Conservation (phyloP, 2,888 invertebrate species). For the Mactromeris polynyma region DNA sequence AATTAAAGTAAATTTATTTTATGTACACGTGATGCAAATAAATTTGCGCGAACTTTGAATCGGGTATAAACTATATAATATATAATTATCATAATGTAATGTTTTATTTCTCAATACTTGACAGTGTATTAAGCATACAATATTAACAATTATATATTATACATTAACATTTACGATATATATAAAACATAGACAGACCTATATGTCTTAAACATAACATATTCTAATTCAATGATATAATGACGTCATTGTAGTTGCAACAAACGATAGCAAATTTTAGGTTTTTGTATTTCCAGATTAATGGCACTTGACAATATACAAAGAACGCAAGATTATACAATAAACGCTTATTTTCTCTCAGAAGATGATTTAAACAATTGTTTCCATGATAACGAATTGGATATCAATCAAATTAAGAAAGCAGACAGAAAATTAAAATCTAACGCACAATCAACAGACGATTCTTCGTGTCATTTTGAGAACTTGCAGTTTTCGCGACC, state of each 20-base stretch:
- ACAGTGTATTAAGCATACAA: too few relatives aligned
- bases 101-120: too few relatives aligned
- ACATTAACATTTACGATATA: too few relatives aligned
- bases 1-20: too few relatives aligned
- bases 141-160: too few relatives aligned
- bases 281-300: background rate
- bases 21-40: too few relatives aligned
- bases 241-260: background rate
- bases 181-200: too few relatives aligned
- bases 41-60: too few relatives aligned
- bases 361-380: constrained; percentile 30
- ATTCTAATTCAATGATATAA: background rate
- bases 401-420: constrained; percentile 2
- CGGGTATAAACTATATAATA: too few relatives aligned
- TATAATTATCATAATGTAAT: too few relatives aligned
- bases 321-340: background rate
- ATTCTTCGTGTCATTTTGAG: constrained; percentile 13
- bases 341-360: constrained; percentile 26
- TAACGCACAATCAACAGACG: background rate
- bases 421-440: constrained; percentile 18
- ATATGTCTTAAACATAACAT: too few relatives aligned
- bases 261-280: background rate
- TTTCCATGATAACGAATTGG: background rate
- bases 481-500: constrained; percentile 10
- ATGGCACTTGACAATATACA: background rate